These are phyloP conservation scores for Lacerta viridis DNA, from an alignment of 2,797 vertebrate genomes.

Conservation along the genomic window DNA sequence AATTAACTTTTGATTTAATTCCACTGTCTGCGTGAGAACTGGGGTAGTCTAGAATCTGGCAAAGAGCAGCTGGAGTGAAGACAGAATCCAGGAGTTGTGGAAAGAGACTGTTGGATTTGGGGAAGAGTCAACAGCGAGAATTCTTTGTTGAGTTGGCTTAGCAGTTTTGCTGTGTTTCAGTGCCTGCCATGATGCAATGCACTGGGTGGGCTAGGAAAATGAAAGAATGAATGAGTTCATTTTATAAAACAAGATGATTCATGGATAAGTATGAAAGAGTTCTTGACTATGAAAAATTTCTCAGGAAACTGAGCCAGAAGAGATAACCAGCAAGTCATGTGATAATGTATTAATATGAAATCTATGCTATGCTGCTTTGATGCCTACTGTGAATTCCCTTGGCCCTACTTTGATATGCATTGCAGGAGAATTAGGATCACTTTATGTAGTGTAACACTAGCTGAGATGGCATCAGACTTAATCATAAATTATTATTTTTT, in stretches of 20 bases:
- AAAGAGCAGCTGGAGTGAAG: neutral
- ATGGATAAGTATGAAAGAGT: neutral
- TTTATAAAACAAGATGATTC: neutral
- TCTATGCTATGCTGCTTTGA: neutral
- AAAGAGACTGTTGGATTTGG: neutral
- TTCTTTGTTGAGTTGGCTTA: neutral
- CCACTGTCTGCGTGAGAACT: neutral
- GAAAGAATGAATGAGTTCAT: neutral
- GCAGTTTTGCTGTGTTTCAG: neutral
- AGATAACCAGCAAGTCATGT: neutral
- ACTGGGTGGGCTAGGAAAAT: neutral
- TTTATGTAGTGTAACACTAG: conserved; percentile 69
- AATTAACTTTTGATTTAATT: neutral
- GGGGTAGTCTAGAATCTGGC: neutral
- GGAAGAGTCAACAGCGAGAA: neutral
- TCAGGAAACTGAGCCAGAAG: neutral
- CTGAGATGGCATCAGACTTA: conserved; percentile 65
- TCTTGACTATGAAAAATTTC: neutral
- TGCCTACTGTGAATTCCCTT: conserved; percentile 55
- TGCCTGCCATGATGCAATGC: neutral
- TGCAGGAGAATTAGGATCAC: conserved; percentile 63
- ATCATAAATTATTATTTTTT: conserved; percentile 69
- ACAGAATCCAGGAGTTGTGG: neutral
- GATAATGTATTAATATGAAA: neutral
- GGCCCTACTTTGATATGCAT: conserved; percentile 44